phyloP scores from a whole-genome alignment of 2,113 vertebrate species.

The Oenanthe melanoleuca region DNA sequence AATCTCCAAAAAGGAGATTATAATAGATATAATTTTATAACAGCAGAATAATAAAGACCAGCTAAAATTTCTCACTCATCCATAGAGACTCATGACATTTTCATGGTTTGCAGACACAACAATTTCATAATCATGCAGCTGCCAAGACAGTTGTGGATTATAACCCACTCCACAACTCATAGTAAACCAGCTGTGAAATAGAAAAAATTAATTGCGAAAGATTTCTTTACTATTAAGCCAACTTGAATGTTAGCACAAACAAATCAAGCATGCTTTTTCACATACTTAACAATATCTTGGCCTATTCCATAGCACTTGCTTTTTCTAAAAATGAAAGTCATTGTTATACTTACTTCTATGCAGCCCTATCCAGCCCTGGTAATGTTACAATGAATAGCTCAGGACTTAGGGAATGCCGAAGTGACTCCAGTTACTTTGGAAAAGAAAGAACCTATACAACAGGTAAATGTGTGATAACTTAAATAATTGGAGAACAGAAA shows the following conservation, averaged over 20 bases:
- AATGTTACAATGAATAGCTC: not conserved
- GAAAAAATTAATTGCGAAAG: not conserved
- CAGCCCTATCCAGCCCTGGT: not conserved
- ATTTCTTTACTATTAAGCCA: not conserved
- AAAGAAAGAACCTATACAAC: not conserved
- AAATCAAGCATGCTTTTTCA: not conserved
- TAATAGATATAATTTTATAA: not conserved
- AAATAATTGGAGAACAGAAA: not conserved
- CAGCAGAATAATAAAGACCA: not conserved
- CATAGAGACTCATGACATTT: not conserved
- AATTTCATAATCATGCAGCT: not conserved
- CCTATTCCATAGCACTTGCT: not conserved
- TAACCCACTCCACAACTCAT: not conserved
- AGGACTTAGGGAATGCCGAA: not conserved
- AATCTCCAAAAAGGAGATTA: not conserved
- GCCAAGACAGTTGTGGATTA: not conserved
- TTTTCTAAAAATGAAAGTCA: not conserved
- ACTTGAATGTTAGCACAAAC: not conserved
- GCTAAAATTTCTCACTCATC: not conserved
- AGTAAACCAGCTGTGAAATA: not conserved
- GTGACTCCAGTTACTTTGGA: not conserved
- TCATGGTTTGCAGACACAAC: not conserved
- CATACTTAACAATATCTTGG: not conserved
- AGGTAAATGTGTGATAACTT: not conserved
- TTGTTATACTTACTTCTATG: not conserved